Conservation (phyloP, 2,113 vertebrate genomes). For the Psettodes erumei region DNA sequence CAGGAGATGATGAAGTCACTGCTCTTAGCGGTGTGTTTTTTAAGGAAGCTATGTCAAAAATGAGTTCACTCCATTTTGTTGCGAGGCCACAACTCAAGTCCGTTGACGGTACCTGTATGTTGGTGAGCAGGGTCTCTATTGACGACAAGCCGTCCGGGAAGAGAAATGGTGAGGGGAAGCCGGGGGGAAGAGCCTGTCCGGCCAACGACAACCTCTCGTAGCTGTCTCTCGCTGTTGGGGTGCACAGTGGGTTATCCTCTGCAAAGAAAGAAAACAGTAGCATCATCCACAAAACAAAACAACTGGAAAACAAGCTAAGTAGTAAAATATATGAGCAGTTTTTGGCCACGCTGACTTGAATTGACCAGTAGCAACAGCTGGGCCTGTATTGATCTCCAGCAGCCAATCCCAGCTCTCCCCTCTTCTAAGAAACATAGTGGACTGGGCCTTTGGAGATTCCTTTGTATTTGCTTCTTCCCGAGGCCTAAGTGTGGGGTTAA, state of each 20-base stretch:
- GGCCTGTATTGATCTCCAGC: conserved; percentile 48
- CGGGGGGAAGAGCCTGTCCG: conserved; percentile 93
- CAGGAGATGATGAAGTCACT: not conserved
- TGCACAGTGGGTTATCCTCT: conserved; percentile 97
- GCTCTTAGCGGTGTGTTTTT: not conserved
- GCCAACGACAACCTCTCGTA: conserved; percentile 97
- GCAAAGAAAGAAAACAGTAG: conserved; percentile 59
- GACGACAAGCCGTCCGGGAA: conserved; percentile 98
- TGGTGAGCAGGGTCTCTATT: conserved; percentile 99
- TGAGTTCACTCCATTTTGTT: too few relatives aligned
- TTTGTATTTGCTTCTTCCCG: conserved; percentile 83
- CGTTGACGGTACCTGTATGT: conserved; percentile 86
- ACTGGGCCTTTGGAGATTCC: conserved; percentile 84
- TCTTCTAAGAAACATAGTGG: conserved; percentile 65
- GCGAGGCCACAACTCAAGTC: not conserved
- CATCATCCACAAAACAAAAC: not conserved
- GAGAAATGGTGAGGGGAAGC: conserved; percentile 97
- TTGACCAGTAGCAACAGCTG: conserved; percentile 41
- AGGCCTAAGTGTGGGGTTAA: conserved; percentile 86
- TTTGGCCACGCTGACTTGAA: conserved; percentile 20
- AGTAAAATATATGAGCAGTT: conserved; percentile 1
- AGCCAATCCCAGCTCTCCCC: conserved; percentile 35
- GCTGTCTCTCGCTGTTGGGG: conserved; percentile 96
- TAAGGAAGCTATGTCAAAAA: not conserved
- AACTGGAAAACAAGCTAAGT: not conserved